Evolutionary conservation across 2,888 invertebrate species (phyloP), one percentile per base, ranked within the genome.

Genomic region (Myopa tessellatipennis): DNA sequence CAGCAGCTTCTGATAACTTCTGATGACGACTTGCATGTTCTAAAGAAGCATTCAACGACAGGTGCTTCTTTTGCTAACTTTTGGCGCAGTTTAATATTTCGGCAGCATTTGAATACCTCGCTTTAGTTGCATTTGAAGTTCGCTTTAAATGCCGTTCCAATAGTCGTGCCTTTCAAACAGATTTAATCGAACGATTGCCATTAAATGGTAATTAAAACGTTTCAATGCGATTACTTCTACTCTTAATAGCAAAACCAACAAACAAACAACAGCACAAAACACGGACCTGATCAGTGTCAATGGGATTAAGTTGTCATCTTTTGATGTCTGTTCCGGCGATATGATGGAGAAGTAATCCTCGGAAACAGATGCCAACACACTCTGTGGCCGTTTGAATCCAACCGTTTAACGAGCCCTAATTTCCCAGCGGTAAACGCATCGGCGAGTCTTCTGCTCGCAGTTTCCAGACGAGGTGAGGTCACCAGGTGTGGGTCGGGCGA

Each of bases 361-460:
- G n/a, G n/a, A n/a, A n/a, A n/a, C n/a, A n/a, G n/a, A n/a, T n/a
- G n/a, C n/a, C n/a, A n/a, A 50, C 50, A 6, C 12, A 14, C 50
- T 2, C 26, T 8, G 50, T 10, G 60, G 36, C 71, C 6, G 69
- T 4, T 36, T 26, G 45, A 65, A 26, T n/a, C 81, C 81, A 84
- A 84, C 80, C 85, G 84, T 85, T 84, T 84, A 84, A 84, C 84
- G 82, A 83, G 76, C 77, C 79, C 79, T 86, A 85, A 85, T 87
- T 86, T 86, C 87, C 87, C 85, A 68, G 58, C 60, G 75, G 75
- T 60, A 40, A 26, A 26, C 26, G 26, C 34, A 12, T 40, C 26
- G 26, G 26, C 58, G 6, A 16, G 12, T 7, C n/a, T 72, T 72
- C 60, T 40, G 16, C 14, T 18, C 7, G 16, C 4, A 26, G 26